Evolutionary conservation across 2,888 invertebrate species (phyloP), one percentile per base, ranked within the genome.

Genomic region (Pachydiplax longipennis): DNA sequence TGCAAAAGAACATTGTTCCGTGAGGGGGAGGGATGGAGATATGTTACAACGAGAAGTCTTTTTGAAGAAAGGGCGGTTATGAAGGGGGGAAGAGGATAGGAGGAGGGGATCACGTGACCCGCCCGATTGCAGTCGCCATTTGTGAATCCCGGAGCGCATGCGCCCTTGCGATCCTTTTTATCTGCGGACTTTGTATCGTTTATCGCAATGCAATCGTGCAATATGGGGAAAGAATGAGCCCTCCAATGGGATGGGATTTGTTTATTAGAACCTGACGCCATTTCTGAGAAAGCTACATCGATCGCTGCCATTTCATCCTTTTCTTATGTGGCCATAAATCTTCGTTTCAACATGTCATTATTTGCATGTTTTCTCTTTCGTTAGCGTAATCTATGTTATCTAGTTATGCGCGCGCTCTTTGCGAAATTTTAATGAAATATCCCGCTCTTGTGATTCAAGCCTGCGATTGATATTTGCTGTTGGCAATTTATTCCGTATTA

Each of bases 121-220:
- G n/a, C 82, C 82, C 82, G 25, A 82, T 44, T 82, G 82, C 82
- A 82, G 82, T 82, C 82, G 82, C 82, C 82, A 82, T 82, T 82
- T 44, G 82, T 44, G 44, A 48, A 82, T 44, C 44, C 44, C 10
- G 15, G 40, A n/a, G 40, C 81, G 81, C 81, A 81, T 81, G 81
- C 81, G 81, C 81, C 81, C 44, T 81, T 31, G 40, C 25, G 31
- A 10, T 31, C 12, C 31, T 73, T 25, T 73, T 73, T 73, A 73
- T 73, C 73, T 73, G 10, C 73, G 73, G 25, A 73, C 73, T 73
- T 73, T 31, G 73, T 73, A 73, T 31, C 31, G 25, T 73, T 25
- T 31, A 73, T 73, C 73, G 73, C 25, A 13, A 73, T 73, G 73
- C 73, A 31, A 53, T 73, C 73, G 73, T 31, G 73, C 73, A 73